Base-by-base conservation (phyloP, 1,140 invertebrate genomes). In the Habropoda laboriosa region DNA sequence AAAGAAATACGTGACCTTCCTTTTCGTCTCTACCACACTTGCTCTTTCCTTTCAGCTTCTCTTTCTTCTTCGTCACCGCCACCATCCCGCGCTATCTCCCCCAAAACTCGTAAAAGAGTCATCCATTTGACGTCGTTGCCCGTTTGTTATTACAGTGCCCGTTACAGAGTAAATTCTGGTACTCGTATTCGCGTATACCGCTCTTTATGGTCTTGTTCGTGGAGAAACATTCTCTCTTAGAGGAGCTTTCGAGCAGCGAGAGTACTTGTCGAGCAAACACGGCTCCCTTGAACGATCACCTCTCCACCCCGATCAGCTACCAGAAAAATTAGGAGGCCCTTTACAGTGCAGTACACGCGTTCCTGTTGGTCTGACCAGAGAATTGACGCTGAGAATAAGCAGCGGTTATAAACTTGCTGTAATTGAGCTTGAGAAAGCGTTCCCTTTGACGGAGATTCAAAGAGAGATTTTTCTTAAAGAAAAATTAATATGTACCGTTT, bases 101-200 rank as follows among this genome's bases (percentile, higher is more conserved):
- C 42, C 71, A 77, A 85, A 81, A 82, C 87, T 89, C 88, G 85
- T 89, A 89, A 89, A 89, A 89, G 79, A 83, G 74, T 86, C 85
- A 88, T 89, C 87, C 86, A 80, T 89, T 89, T 89, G 88, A 89
- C 83, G 85, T 82, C 82, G 73, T 80, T 64, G 86, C 82, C 71
- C 85, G 74, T 88, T 89, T 86, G 86, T 89, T 88, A 89, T 88
- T 88, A 87, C 85, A 81, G 70, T 55, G 80, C 86, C 86, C 81
- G 73, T 82, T 86, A 86, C 76, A 71, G 84, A 86, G 83, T 86
- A 76, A 83, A 86, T 86, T 86, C 80, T 83, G 84, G 68, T 77
- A 86, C 85, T 82, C 58, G 85, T 86, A 70, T 73, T 72, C 85
- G 80, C 79, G 80, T 77, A 72, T 66, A 73, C 51, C 57, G 70